A percentile compares a stretch with the other conserved stretches of the same genome.
phyloP scores from a whole-genome alignment of 2,113 vertebrate species.

The Gambusia holbrooki region DNA sequence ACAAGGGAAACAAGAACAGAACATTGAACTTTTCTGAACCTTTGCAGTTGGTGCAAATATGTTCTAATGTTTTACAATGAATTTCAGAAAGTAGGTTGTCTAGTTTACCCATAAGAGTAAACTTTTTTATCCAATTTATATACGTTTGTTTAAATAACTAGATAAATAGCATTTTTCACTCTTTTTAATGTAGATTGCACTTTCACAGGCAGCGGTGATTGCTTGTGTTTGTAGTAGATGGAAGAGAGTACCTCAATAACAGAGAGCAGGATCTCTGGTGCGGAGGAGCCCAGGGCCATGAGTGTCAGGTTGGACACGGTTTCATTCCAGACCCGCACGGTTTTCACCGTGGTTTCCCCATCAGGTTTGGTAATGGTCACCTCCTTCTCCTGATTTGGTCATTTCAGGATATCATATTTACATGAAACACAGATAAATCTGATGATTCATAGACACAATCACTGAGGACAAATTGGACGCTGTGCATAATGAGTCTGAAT shows the following conservation, averaged over 20 bases:
- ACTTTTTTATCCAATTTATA: neutral
- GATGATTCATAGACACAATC: neutral
- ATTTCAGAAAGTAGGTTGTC: neutral
- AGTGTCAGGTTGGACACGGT: conserved; percentile 95
- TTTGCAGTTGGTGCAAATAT: neutral
- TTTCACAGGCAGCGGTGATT: neutral
- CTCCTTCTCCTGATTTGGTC: conserved; percentile 82
- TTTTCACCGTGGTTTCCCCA: conserved; percentile 88
- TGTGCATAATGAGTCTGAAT: neutral
- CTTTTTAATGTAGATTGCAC: neutral
- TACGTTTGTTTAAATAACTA: neutral
- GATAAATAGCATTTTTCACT: neutral
- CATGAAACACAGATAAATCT: neutral
- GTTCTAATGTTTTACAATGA: neutral
- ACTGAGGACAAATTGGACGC: neutral
- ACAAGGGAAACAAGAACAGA: neutral
- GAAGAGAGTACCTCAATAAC: conserved; percentile 87
- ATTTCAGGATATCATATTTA: neutral
- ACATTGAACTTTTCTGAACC: neutral
- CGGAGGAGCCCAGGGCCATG: conserved; percentile 94
- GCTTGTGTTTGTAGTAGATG: neutral
- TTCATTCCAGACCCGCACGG: conserved; percentile 95
- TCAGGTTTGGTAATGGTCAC: conserved; percentile 92
- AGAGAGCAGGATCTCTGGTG: conserved; percentile 92
- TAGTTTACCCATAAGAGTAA: neutral